Base-by-base conservation (phyloP, 2,113 vertebrate genomes). In the Prionailurus viverrinus region DNA sequence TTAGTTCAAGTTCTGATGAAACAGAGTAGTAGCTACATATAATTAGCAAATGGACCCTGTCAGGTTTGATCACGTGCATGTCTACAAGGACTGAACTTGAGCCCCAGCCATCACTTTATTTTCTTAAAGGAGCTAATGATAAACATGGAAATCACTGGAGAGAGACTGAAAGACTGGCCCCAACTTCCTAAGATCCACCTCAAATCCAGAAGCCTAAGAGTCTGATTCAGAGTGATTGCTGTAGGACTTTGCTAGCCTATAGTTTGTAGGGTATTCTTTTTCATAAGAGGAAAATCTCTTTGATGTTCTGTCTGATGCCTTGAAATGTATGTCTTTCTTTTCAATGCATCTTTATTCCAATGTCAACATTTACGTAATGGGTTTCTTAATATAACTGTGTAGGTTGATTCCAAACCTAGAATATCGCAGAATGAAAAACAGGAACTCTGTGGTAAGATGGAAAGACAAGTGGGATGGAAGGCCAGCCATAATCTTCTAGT, bases 1-100 rank as follows among this genome's bases (percentile, higher is more conserved):
- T 81, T 78, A 91, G 87, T 97, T 97, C 87, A 97, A 96, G 92
- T 95, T 97, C 53, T 89, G 96, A 94, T 96, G 80, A 97, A 96
- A 96, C 81, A 94, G 84, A 97, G 78, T 73, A 96, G 94, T 86
- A 96, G 91, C 89, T 92, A 21, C 73, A 29, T 94, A 31, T 94
- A 88, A 96, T 97, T 85, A 95, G 73, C 81, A 97, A 97, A 97
- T 97, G 96, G 96, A 94, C 76, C 13, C n/a, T 95, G 73, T 92
- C 94, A 95, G 45, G 21, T 80, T 91, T 97, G 91, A 69, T 63
- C 65, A 55, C 0, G 5, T 80, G 81, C 63, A 29, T 39, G 39
- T 76, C 63, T 63, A 71, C 6, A 36, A 51, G 89, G 63, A 21
- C 45, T 93, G 63, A 97, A 95, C 73, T 65, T 85, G 71, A 97